Evolutionary conservation across 2,888 invertebrate species (phyloP).

Genomic region (Pristionchus arcanus): DNA sequence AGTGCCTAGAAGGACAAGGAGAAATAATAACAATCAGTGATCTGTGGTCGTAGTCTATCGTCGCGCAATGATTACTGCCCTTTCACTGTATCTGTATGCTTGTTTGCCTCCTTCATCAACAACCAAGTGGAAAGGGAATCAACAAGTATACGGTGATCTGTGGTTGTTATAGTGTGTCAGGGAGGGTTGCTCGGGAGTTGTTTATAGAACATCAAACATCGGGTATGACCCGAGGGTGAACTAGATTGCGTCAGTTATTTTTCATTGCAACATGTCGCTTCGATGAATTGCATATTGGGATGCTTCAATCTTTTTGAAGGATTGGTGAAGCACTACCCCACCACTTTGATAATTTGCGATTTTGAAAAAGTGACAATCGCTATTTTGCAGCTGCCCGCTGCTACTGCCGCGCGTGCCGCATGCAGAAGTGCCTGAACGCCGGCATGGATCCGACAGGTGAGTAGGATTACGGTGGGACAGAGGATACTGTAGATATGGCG

Average conservation of each 20-base stretch:
- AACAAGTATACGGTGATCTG: not conserved
- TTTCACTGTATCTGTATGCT: not conserved
- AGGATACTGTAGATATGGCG: not conserved
- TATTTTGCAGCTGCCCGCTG: slow-evolving; percentile 61
- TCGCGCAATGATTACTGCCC: not conserved
- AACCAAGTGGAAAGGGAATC: not conserved
- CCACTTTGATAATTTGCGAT: not conserved
- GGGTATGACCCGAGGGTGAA: too few species aligned
- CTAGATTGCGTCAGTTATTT: not conserved
- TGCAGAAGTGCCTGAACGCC: slow-evolving; percentile 60
- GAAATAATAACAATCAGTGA: not conserved
- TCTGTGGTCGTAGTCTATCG: not conserved
- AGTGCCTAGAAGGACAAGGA: not conserved
- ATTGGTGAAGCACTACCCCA: not conserved
- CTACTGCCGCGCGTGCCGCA: slow-evolving; percentile 62
- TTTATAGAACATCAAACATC: not conserved
- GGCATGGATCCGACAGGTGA: slow-evolving; percentile 61
- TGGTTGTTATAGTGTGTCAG: not conserved
- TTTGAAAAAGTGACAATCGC: not conserved
- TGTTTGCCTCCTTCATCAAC: too few species aligned
- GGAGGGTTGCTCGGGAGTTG: not conserved
- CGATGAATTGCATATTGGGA: not conserved
- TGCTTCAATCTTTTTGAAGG: not conserved
- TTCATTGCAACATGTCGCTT: not conserved
- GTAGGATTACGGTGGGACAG: too few species aligned